Conservation (phyloP, 2,888 invertebrate species). For the Scaptomyza polygonia region DNA sequence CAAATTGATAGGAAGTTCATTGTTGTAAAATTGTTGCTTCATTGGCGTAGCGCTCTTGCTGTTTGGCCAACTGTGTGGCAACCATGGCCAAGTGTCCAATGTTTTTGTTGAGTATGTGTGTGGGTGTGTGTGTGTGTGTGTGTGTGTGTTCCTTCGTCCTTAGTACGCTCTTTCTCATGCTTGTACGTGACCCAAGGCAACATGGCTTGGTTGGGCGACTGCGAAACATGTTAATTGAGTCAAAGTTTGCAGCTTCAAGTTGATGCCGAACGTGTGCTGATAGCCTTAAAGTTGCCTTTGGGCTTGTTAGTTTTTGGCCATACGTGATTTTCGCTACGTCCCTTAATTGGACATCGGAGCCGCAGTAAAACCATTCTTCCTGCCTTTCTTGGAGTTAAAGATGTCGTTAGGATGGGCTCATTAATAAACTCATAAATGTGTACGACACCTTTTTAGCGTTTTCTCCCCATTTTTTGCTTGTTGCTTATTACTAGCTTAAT, state of each 20-base stretch:
- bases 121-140: neutral
- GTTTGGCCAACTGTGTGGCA: conserved; percentile 5
- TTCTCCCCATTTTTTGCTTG: conserved; percentile 13
- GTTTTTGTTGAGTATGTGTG: conserved; percentile 38
- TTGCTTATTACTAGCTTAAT: conserved; percentile 70
- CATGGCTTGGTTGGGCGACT: conserved; percentile 10
- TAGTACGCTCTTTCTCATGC: neutral
- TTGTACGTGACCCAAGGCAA: conserved; percentile 55
- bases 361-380: neutral
- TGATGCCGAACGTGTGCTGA: conserved; percentile 68
- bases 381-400: conserved; percentile 13
- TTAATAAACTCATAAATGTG: conserved; percentile 72
- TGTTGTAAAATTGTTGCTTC: conserved; percentile 61
- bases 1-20: conserved; percentile 34
- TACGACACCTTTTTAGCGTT: conserved; percentile 51
- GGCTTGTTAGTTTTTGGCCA: conserved; percentile 58
- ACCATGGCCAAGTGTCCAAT: conserved; percentile 38
- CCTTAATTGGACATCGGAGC: conserved; percentile 70
- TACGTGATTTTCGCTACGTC: conserved; percentile 60
- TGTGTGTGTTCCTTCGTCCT: conserved; percentile 5
- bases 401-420: conserved; percentile 50
- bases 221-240: conserved; percentile 72
- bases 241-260: conserved; percentile 63
- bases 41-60: conserved; percentile 40
- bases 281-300: conserved; percentile 62